These are phyloP conservation scores for Palythoa heliodiscus DNA, from an alignment of 92 coral and sea anemone genomes.

Conservation along the genomic window DNA sequence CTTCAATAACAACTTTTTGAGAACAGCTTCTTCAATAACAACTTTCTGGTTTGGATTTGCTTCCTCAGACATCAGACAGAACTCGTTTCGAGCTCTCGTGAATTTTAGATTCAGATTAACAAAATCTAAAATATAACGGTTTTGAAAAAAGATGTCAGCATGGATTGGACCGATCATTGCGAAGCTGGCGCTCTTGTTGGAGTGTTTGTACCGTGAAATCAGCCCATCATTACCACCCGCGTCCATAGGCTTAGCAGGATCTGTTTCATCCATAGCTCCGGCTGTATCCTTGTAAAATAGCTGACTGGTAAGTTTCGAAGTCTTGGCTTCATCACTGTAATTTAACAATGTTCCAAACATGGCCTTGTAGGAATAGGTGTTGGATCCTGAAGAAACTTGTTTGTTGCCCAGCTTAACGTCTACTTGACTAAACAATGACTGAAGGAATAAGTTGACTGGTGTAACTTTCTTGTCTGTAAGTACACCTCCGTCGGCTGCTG, in stretches of 20 bases:
- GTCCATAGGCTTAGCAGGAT: neutral
- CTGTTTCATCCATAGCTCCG: constrained; percentile 17
- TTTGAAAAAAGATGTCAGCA: constrained; percentile 54
- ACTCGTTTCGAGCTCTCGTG: constrained; percentile 60
- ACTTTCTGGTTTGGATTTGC: constrained; percentile 56
- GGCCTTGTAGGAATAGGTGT: constrained; percentile 10
- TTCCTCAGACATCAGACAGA: constrained; percentile 62
- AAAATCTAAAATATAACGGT: constrained; percentile 43
- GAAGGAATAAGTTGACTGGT: neutral
- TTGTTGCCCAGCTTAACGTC: neutral
- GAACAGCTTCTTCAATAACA: constrained; percentile 58
- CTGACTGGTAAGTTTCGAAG: constrained; percentile 8
- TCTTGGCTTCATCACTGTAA: constrained; percentile 4
- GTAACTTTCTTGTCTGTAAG: neutral
- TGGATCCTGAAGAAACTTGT: neutral
- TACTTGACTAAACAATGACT: neutral
- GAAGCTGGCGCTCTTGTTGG: constrained; percentile 32
- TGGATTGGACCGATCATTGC: constrained; percentile 59
- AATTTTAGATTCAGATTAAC: constrained; percentile 60
- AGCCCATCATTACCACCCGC: constrained; percentile 6
- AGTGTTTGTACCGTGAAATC: constrained; percentile 1
- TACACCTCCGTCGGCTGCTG: constrained; percentile 1
- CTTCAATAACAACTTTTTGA: no score
- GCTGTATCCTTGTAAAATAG: neutral
- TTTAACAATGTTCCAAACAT: constrained; percentile 8